Conservation (phyloP, 2,888 invertebrate genomes). For the Cryptocheilus praepositus region DNA sequence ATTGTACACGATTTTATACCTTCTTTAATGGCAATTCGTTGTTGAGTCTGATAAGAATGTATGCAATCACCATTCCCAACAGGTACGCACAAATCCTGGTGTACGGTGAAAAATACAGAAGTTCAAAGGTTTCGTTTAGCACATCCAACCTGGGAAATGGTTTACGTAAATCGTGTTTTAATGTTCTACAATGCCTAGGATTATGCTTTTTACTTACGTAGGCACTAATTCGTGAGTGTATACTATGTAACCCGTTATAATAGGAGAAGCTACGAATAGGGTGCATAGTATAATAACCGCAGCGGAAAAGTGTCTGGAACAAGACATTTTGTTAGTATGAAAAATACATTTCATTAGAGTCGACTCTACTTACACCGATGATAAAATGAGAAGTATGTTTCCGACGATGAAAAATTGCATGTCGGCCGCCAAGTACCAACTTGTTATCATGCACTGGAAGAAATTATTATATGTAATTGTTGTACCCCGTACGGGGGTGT, state of each 20-base stretch:
- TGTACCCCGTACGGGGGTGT: too few species aligned
- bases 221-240: slow-evolving; percentile 72
- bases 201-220: slow-evolving; percentile 75
- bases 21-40: slow-evolving; percentile 56
- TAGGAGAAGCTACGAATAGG: slow-evolving; percentile 66
- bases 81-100: slow-evolving; percentile 70
- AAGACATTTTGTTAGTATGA: not conserved
- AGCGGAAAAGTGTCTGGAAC: slow-evolving; percentile 68
- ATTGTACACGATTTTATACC: slow-evolving; percentile 42
- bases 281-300: slow-evolving; percentile 61
- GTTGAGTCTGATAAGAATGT: slow-evolving; percentile 69
- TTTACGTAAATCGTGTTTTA: too few species aligned
- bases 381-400: slow-evolving; percentile 71
- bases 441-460: slow-evolving; percentile 75
- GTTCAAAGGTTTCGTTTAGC: too few species aligned
- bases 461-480: slow-evolving; percentile 5
- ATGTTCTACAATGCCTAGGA: too few species aligned
- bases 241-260: slow-evolving; percentile 68
- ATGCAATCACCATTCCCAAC: slow-evolving; percentile 75
- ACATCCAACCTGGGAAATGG: too few species aligned
- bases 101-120: slow-evolving; percentile 73
- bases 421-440: slow-evolving; percentile 76
- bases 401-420: slow-evolving; percentile 75
- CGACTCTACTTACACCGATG: slow-evolving; percentile 71
- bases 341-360: not conserved